Evolutionary conservation across 1,140 invertebrate genomes (phyloP), one percentile per base, ranked within the genome.

Genomic region (Eupristina koningsbergeri): DNA sequence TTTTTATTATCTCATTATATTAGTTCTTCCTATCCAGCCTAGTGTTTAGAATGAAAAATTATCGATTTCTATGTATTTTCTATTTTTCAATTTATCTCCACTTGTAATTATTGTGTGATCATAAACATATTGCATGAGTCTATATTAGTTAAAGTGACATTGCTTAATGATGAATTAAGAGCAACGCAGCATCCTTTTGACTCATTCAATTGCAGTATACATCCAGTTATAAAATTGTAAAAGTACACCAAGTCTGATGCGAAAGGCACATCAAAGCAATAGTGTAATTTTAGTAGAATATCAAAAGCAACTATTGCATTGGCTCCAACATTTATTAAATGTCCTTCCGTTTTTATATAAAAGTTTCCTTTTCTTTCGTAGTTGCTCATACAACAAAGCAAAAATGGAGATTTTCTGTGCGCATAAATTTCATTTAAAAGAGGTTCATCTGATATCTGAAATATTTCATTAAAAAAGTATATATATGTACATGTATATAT

Each of bases 191-290:
- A 85, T 80, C 71, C 45, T 61, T 86, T 85, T 22, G 85, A 80
- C 34, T 74, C 58, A 22, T 86, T 74, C 5, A 86, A 63, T 39
- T 83, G 67, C 50, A 81, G 26, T 58, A 85, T 69, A n/a, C 85
- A 86, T 22, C 85, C 84, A 7, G 85, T 85, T 74, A 86, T 82
- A 47, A 86, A 86, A 58, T 85, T 80, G 45, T 85, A 86, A 58
- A 86, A 86, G 36, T 71, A 71, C 3, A 85, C 80, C 26, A 85
- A 78, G 58, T 86, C 85, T 9, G 80, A 75, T 0, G 80, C 79
- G 47, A 86, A 86, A 39, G 80, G 50, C 31, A 86, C 67, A 53
- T 71, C 76, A 39, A 86, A 86, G 34, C 83, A 85, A 22, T 83
- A 85, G 41, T 86, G 76, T 9, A 86, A 29, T 19, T 85, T 85